Conservation (phyloP, 1,140 invertebrate species). For the Apis laboriosa region DNA sequence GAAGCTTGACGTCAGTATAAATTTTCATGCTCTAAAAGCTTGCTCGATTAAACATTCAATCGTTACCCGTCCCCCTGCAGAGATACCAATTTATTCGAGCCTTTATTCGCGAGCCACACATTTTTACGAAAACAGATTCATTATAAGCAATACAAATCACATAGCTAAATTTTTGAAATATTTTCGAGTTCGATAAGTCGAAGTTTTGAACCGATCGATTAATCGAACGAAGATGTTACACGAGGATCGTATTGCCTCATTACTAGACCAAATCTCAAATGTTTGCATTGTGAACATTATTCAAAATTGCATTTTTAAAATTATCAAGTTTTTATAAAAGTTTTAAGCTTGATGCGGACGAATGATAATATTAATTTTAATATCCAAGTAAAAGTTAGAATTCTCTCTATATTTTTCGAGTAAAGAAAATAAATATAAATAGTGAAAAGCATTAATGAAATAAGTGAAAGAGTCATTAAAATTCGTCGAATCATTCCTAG, state of each 20-base stretch:
- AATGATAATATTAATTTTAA: no score
- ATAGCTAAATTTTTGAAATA: neutral
- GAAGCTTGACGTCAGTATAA: conserved; percentile 54
- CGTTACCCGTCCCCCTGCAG: neutral
- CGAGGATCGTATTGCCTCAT: neutral
- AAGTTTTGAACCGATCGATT: neutral
- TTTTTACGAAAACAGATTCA: neutral
- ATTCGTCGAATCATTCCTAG: no score
- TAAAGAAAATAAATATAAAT: no score
- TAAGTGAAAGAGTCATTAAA: no score
- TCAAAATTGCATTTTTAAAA: neutral
- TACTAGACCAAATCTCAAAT: neutral
- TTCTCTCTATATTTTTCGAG: no score
- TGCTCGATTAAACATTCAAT: conserved; percentile 36
- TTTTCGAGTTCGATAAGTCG: neutral
- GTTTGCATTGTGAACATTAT: neutral
- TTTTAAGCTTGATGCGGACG: neutral
- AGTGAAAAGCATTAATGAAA: no score
- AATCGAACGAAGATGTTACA: neutral
- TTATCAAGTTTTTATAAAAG: neutral
- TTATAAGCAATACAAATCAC: neutral
- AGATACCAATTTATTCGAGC: conserved; percentile 31
- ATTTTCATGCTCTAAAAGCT: conserved; percentile 30
- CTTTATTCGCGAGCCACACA: neutral
- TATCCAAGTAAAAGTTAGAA: no score